phyloP scores from a whole-genome alignment of 2,797 vertebrate species.

The Peromyscus melanophrys region DNA sequence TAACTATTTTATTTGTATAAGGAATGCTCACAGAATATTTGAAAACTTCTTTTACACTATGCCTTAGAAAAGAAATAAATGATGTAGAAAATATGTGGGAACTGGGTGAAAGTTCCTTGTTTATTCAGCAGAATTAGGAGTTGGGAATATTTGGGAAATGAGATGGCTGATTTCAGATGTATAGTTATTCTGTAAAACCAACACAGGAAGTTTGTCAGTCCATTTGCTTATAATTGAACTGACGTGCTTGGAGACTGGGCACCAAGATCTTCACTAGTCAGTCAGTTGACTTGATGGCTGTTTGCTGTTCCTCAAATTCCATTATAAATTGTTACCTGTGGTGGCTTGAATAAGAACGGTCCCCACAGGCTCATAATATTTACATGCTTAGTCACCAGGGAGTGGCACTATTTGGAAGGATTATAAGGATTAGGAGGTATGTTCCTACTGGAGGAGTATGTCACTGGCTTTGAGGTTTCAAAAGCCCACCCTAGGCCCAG shows the following conservation, averaged over 20 bases:
- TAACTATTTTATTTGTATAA: conserved; percentile 2
- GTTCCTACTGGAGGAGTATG: neutral
- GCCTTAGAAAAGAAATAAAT: neutral
- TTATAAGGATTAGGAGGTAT: neutral
- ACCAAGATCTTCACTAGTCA: neutral
- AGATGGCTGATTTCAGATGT: neutral
- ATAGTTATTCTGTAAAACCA: neutral
- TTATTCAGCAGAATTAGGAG: neutral
- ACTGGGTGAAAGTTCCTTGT: neutral
- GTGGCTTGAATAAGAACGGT: neutral
- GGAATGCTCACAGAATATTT: conserved; percentile 39
- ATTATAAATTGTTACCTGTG: neutral
- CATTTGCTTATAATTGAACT: neutral
- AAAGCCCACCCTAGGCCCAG: neutral
- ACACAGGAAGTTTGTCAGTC: neutral
- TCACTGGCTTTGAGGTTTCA: neutral
- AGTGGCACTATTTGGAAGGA: neutral
- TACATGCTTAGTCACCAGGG: neutral
- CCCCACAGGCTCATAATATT: neutral
- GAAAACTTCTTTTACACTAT: conserved; percentile 4
- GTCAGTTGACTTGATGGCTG: neutral
- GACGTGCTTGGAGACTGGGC: neutral
- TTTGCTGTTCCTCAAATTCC: neutral
- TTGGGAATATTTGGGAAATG: neutral
- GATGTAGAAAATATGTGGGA: neutral